phyloP scores from a whole-genome alignment of 2,113 vertebrate genomes.

The Triplophysa rosa region DNA sequence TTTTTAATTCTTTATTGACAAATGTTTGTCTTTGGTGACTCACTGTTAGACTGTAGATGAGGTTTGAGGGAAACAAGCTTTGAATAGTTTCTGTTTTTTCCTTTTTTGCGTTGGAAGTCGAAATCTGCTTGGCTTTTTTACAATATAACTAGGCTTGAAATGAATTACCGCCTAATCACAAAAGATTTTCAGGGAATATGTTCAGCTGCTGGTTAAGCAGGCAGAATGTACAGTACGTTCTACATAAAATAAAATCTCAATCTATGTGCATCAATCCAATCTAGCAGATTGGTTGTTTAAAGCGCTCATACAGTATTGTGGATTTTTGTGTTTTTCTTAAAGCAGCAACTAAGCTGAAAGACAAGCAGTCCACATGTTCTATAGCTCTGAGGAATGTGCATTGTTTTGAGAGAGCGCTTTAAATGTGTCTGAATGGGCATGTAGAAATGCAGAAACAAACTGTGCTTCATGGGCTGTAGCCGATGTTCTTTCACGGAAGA shows the following conservation, averaged over 20 bases:
- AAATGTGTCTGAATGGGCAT: conserved; percentile 6
- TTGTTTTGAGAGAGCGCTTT: background rate
- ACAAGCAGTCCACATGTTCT: background rate
- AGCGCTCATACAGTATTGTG: background rate
- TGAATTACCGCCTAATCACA: background rate
- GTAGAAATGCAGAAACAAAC: background rate
- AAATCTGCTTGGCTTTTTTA: background rate
- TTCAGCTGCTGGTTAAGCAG: background rate
- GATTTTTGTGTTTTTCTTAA: background rate
- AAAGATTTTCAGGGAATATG: background rate
- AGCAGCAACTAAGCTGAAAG: too few relatives aligned
- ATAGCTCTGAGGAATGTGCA: conserved; percentile 8
- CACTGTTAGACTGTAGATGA: background rate
- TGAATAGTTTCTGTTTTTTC: background rate
- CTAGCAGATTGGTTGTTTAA: background rate
- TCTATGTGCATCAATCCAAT: background rate
- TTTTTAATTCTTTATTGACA: background rate
- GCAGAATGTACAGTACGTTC: background rate
- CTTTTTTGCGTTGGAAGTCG: background rate
- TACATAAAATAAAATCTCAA: background rate
- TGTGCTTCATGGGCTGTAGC: conserved; percentile 19
- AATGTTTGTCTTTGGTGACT: conserved; percentile 1
- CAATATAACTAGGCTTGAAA: conserved; percentile 11
- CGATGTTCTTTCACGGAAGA: conserved; percentile 10
- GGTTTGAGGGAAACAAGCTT: background rate